Percentiles rank a stretch among this genome's conserved stretches.
These are phyloP conservation scores for Neotoma lepida DNA, from an alignment of 2,113 vertebrate genomes.

Conservation along the genomic window DNA sequence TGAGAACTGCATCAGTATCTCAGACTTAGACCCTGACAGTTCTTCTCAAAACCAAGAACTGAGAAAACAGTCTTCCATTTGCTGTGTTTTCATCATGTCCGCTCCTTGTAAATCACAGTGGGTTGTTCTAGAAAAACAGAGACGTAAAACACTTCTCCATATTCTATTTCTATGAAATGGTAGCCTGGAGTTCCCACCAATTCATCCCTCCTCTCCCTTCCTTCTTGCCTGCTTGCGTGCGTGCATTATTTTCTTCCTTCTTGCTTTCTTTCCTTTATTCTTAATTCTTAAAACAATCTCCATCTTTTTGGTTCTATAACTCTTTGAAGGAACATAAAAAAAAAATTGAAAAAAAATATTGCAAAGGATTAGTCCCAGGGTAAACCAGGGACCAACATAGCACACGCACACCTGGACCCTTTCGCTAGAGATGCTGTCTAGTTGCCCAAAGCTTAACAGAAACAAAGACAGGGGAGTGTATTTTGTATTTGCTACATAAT, in stretches of 20 bases:
- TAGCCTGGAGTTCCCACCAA: neutral
- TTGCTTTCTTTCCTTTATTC: neutral
- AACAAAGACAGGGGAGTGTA: neutral
- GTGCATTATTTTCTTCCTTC: neutral
- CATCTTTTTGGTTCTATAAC: neutral
- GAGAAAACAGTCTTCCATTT: neutral
- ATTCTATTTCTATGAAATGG: neutral
- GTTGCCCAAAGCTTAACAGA: conserved; percentile 7
- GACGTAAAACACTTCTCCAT: neutral
- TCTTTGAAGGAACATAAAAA: neutral
- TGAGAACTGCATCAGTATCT: neutral
- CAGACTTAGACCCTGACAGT: neutral
- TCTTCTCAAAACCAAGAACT: conserved; percentile 3
- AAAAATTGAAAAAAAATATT: neutral
- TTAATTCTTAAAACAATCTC: neutral
- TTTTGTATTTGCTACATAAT: neutral
- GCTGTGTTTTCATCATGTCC: neutral
- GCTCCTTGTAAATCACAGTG: neutral
- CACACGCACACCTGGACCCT: neutral
- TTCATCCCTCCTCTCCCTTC: neutral
- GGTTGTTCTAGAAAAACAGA: conserved; percentile 53
- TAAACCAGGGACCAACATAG: neutral
- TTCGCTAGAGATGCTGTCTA: neutral
- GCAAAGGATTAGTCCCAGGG: neutral
- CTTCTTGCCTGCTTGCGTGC: neutral